A percentile compares a stretch with the other conserved stretches of the same genome.
phyloP scores from a whole-genome alignment of 1,140 invertebrate genomes.

The Zaprionus ornatus region DNA sequence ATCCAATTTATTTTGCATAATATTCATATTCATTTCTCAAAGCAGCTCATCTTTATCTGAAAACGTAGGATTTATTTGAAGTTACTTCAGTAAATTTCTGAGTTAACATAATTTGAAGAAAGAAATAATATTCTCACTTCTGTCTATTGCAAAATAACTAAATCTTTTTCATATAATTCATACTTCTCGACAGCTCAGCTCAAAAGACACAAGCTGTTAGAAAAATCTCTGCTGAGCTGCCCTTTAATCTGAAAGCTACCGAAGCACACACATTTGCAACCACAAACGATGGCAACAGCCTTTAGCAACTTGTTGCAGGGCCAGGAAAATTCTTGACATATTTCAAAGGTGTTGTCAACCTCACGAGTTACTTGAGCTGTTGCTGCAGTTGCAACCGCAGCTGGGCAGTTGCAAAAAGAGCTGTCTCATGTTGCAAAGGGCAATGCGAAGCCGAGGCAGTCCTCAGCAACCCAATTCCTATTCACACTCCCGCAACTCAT shows the following conservation, averaged over 20 bases:
- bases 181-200: background rate
- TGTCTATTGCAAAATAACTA: background rate
- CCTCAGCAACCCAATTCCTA: background rate
- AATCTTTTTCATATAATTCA: background rate
- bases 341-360: conserved; percentile 19
- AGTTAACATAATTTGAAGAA: background rate
- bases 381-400: conserved; percentile 20
- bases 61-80: background rate
- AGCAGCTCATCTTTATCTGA: too few relatives aligned
- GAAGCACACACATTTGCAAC: background rate
- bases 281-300: background rate
- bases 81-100: background rate
- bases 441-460: background rate
- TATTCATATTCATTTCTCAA: too few relatives aligned
- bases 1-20: too few relatives aligned
- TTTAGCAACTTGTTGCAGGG: conserved; percentile 34
- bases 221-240: background rate
- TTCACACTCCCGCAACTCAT: background rate
- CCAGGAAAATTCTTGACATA: conserved; percentile 26
- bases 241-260: background rate
- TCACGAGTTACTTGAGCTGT: background rate
- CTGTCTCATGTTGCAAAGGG: conserved; percentile 6
- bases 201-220: background rate
- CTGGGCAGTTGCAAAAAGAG: conserved; percentile 10
- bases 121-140: background rate